These are phyloP conservation scores for Heteromurus nitidus DNA, from an alignment of 2,888 invertebrate genomes.

Conservation along the genomic window DNA sequence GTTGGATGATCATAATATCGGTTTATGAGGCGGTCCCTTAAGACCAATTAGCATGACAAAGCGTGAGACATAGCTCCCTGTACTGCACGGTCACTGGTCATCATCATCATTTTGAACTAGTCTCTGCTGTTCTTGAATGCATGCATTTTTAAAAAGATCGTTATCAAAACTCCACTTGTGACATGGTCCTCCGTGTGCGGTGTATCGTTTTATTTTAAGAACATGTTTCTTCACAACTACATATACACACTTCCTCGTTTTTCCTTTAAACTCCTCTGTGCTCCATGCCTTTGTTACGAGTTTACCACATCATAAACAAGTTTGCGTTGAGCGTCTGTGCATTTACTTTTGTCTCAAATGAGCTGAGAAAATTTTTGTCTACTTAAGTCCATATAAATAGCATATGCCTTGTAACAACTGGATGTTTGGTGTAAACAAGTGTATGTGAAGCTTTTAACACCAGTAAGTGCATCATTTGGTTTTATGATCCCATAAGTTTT, in stretches of 20 bases:
- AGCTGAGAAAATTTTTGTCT: slow-evolving; percentile 11
- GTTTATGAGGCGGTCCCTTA: slow-evolving; percentile 55
- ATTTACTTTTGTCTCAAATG: neutral
- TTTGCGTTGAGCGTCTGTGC: neutral
- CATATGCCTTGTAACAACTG: neutral
- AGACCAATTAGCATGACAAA: slow-evolving; percentile 62
- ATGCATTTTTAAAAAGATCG: neutral
- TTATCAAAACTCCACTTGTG: neutral
- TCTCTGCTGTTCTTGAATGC: neutral
- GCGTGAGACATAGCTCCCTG: slow-evolving; percentile 6
- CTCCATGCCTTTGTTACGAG: slow-evolving; percentile 6
- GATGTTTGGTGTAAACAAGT: neutral
- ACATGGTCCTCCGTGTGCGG: too few species aligned
- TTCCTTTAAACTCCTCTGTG: neutral
- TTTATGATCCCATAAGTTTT: slow-evolving; percentile 27
- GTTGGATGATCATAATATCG: slow-evolving; percentile 63
- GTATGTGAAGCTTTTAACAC: neutral
- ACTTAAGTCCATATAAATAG: too few species aligned
- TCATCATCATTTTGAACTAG: neutral
- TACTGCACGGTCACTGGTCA: slow-evolving; percentile 3
- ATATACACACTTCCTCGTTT: too few species aligned
- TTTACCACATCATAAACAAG: slow-evolving; percentile 32
- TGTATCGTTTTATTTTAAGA: too few species aligned
- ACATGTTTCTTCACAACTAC: too few species aligned
- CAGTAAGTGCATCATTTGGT: slow-evolving; percentile 21